phyloP scores from a whole-genome alignment of 2,113 vertebrate genomes.

The Mirza zaza region DNA sequence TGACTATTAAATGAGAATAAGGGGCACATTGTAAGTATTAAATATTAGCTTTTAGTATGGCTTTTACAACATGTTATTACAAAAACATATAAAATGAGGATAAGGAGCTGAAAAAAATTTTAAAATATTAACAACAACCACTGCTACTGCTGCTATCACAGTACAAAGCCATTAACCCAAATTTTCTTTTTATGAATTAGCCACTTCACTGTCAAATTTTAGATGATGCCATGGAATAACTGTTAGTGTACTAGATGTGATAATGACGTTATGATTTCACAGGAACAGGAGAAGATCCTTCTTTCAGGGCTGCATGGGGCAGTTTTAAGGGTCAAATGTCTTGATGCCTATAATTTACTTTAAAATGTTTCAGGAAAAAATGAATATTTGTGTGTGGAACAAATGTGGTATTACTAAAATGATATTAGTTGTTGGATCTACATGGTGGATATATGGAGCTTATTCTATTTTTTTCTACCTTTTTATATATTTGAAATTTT shows the following conservation, averaged over 20 bases:
- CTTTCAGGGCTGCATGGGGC: background rate
- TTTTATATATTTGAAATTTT: conserved; percentile 17
- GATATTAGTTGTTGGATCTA: background rate
- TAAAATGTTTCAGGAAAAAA: background rate
- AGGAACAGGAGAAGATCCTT: background rate
- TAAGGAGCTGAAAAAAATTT: too few species aligned
- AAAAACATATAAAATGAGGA: too few species aligned
- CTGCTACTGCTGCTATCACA: background rate
- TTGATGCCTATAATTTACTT: background rate
- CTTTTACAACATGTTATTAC: background rate
- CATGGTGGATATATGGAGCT: background rate
- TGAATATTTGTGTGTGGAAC: background rate
- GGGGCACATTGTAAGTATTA: background rate
- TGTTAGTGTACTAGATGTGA: background rate
- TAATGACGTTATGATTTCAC: background rate
- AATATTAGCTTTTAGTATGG: background rate
- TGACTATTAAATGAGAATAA: conserved; percentile 28
- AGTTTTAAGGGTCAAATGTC: background rate
- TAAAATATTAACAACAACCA: background rate
- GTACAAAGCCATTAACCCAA: background rate
- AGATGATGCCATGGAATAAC: background rate
- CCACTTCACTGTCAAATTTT: background rate
- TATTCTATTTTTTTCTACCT: background rate
- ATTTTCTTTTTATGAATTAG: background rate
- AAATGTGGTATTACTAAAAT: background rate